Base-by-base conservation (phyloP, 1,140 invertebrate genomes). In the Papilio xuthus region DNA sequence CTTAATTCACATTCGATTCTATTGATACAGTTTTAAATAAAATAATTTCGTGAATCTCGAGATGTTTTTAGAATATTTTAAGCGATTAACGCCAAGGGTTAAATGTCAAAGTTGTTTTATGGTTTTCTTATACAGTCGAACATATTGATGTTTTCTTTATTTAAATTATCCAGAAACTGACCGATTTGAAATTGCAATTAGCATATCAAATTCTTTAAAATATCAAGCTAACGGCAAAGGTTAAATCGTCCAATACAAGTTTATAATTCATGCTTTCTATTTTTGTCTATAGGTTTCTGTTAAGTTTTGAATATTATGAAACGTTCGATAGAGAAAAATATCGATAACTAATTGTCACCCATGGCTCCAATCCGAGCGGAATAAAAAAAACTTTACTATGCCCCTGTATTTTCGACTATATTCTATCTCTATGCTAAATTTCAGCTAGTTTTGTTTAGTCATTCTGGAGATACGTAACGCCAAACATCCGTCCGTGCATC, bases 171-270 rank as follows among this genome's bases (percentile, higher is more conserved):
- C 15, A 53, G 18, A n/a, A 53, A 53, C 50, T 53, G 50, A 0
- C 2, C 56, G 56, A 60, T 60, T 60, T 60, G 56, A 60, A 60
- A 60, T 26, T 60, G 26, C 10, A 60, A 60, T 67, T 67, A 67
- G 60, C 26, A 67, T 67, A 15, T 28, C 4, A 15, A 67, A 67
- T 32, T 67, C 26, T 4, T 67, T 67, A 67, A 63, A 63, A 67
- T 67, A 28, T 67, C 26, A 28, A 56, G n/a, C n/a, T 56, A 56
- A 28, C 13, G 60, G 13, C 23, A 67, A 67, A 67, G 60, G 26
- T 67, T 67, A 28, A 67, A 20, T 60, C 56, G 56, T 56, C n/a
- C 20, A 13, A 26, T 60, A 9, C 20, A 60, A 60, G 56, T 60
- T 60, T 60, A 7, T 67, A 32, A 67, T 67, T 15, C 26, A 28